Evolutionary conservation across 1,140 invertebrate genomes (phyloP).

Genomic region (Drosophila saltans): DNA sequence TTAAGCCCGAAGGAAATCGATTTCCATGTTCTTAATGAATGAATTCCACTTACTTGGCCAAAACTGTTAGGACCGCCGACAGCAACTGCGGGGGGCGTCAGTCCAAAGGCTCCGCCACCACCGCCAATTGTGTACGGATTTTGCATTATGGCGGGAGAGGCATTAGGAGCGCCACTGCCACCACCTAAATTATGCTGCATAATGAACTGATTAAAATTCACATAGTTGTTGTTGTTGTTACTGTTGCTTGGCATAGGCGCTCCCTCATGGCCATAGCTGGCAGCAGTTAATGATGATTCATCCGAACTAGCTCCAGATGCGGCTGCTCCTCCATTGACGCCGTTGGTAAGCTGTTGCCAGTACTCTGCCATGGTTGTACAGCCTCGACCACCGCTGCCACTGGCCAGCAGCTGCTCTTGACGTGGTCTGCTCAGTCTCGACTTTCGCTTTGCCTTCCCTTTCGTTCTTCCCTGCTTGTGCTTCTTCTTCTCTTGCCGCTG

Average conservation of each 20-base stretch:
- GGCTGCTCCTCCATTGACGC: constrained; percentile 21
- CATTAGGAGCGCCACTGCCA: constrained; percentile 9
- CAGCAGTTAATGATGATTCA: constrained; percentile 15
- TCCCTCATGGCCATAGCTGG: constrained; percentile 33
- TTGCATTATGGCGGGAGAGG: constrained; percentile 28
- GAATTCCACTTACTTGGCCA: constrained; percentile 45
- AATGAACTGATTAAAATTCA: constrained; percentile 82
- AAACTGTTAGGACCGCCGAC: constrained; percentile 25
- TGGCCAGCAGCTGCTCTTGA: constrained; percentile 29
- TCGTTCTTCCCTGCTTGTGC: constrained; percentile 1
- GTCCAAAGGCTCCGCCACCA: constrained; percentile 58
- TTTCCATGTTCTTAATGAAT: background rate
- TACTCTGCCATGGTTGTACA: constrained; percentile 60
- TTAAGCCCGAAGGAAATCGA: too few relatives aligned
- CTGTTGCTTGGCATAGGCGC: constrained; percentile 8
- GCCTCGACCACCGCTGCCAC: constrained; percentile 14
- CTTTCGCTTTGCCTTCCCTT: constrained; percentile 3
- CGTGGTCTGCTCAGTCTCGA: constrained; percentile 26
- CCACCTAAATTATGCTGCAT: constrained; percentile 73
- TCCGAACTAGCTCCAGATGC: constrained; percentile 22
- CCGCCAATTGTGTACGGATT: constrained; percentile 42
- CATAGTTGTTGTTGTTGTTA: constrained; percentile 74
- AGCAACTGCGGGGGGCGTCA: constrained; percentile 33
- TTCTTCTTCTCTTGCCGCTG: background rate
- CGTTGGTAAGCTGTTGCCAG: constrained; percentile 66